Percentiles rank a stretch among this genome's conserved stretches.
Conservation (phyloP, 2,888 invertebrate species). For the Drepana falcataria region DNA sequence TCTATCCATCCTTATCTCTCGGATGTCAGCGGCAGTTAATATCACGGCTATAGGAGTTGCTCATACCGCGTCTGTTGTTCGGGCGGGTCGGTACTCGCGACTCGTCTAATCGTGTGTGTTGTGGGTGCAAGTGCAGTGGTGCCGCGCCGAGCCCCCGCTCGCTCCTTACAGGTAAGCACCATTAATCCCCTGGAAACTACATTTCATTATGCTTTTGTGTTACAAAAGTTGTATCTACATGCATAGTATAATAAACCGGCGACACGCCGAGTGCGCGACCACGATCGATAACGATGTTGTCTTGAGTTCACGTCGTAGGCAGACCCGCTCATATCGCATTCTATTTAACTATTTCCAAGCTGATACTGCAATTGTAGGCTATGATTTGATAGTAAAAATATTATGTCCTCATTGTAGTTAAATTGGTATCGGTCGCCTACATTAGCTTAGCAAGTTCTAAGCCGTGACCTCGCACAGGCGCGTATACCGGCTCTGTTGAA, state of each 20-base stretch:
- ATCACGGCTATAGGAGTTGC: constrained; percentile 42
- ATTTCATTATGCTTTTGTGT: constrained; percentile 40
- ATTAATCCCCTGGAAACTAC: constrained; percentile 11
- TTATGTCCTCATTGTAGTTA: constrained; percentile 12
- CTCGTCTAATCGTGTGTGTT: constrained; percentile 68
- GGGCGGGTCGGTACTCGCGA: constrained; percentile 65
- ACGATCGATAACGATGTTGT: constrained; percentile 76
- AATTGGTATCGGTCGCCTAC: constrained; percentile 6
- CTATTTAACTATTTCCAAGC: constrained; percentile 37
- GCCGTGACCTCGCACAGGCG: not conserved
- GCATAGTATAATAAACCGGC: constrained; percentile 38
- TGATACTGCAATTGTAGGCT: constrained; percentile 27
- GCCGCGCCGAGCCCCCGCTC: constrained; percentile 47
- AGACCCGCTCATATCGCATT: constrained; percentile 37
- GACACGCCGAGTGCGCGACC: constrained; percentile 49
- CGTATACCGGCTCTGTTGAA: not conserved
- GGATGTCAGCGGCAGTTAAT: constrained; percentile 67
- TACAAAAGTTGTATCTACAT: constrained; percentile 36
- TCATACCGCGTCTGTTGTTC: constrained; percentile 64
- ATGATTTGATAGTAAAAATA: constrained; percentile 27
- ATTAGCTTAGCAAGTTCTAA: constrained; percentile 3
- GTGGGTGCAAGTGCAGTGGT: constrained; percentile 61
- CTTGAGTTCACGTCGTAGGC: constrained; percentile 38
- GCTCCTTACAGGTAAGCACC: constrained; percentile 53
- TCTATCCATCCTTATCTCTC: constrained; percentile 38